phyloP scores from a whole-genome alignment of 2,888 invertebrate genomes.

The Chrysodeixis includens region DNA sequence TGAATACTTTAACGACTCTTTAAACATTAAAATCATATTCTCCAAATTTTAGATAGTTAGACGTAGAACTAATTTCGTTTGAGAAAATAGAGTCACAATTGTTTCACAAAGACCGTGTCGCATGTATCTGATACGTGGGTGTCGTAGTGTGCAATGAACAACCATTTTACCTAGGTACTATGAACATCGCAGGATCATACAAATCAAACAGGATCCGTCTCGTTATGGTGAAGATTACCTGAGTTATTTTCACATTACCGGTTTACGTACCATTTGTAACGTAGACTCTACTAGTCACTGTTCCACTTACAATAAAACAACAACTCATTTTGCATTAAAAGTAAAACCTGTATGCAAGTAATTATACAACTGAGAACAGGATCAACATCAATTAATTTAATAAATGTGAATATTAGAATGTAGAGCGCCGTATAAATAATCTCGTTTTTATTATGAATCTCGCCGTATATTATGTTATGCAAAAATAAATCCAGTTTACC shows the following conservation, averaged over 20 bases:
- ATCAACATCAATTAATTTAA: not conserved
- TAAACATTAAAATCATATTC: not conserved
- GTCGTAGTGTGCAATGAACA: not conserved
- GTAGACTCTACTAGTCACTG: slow-evolving; percentile 5
- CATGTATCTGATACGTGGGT: not conserved
- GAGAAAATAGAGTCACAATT: not conserved
- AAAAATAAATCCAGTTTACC: too few relatives aligned
- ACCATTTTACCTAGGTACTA: slow-evolving; percentile 20
- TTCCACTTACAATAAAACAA: not conserved
- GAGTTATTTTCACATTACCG: slow-evolving; percentile 53
- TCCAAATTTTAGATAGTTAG: too few relatives aligned
- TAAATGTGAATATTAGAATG: not conserved
- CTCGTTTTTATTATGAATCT: too few relatives aligned
- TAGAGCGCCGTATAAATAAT: not conserved
- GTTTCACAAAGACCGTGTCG: not conserved
- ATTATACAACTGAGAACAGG: not conserved
- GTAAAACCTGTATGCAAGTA: not conserved
- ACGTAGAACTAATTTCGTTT: not conserved
- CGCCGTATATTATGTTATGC: not conserved
- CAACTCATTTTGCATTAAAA: not conserved
- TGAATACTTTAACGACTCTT: not conserved
- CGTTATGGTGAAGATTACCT: slow-evolving; percentile 45
- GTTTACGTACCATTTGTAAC: slow-evolving; percentile 30
- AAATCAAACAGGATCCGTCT: slow-evolving; percentile 51
- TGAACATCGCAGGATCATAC: slow-evolving; percentile 31